Percentiles rank a stretch among this genome's conserved stretches.
phyloP scores from a whole-genome alignment of 2,113 vertebrate genomes.

The Odocoileus virginianus region DNA sequence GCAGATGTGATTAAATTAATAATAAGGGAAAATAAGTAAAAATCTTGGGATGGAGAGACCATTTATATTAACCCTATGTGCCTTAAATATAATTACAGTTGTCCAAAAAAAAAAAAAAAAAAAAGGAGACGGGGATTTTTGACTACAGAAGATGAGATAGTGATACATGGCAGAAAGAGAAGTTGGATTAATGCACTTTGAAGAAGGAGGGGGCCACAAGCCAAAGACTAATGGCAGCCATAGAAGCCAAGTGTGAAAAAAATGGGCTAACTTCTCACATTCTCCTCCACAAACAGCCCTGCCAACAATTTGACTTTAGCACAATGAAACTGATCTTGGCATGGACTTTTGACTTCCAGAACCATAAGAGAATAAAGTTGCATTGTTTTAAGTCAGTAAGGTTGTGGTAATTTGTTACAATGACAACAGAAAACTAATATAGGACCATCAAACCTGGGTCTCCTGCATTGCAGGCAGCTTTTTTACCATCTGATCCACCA shows the following conservation, averaged over 20 bases:
- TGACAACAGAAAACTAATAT: neutral
- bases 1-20: neutral
- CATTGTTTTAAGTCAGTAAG: neutral
- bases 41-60: neutral
- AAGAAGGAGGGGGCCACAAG: neutral
- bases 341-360: neutral
- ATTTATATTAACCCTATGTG: neutral
- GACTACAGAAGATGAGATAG: neutral
- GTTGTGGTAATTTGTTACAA: neutral
- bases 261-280: neutral
- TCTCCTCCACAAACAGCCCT: neutral
- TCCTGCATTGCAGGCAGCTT: neutral
- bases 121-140: neutral
- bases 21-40: neutral
- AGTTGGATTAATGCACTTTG: neutral
- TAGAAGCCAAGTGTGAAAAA: neutral
- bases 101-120: neutral
- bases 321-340: neutral
- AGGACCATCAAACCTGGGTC: fast-evolving
- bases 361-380: neutral
- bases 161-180: neutral
- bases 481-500: neutral
- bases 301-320: neutral
- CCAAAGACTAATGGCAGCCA: neutral
- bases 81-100: neutral